Conservation (phyloP, 1,140 invertebrate species). For the Zaprionus capensis region DNA sequence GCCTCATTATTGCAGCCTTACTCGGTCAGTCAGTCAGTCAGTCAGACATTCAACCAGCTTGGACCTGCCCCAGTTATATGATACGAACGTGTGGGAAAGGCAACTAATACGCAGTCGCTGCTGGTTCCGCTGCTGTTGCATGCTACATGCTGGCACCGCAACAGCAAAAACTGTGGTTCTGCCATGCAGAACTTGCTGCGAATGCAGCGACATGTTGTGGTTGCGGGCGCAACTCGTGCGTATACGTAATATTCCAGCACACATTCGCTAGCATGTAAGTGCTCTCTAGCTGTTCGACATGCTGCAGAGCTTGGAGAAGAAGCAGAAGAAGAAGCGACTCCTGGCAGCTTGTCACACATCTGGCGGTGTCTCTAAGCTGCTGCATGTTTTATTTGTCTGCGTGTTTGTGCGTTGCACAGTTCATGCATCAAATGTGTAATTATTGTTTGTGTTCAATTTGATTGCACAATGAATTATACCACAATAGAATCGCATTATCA, state of each 20-base stretch:
- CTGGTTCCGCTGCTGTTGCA: neutral
- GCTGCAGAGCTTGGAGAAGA: constrained; percentile 4
- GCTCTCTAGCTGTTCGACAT: constrained; percentile 19
- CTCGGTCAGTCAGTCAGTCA: neutral
- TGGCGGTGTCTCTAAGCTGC: neutral
- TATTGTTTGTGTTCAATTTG: neutral
- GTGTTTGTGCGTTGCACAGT: neutral
- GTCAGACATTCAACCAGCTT: neutral
- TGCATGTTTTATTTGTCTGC: neutral
- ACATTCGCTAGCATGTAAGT: constrained; percentile 2
- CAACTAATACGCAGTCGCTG: constrained; percentile 4
- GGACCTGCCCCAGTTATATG: neutral
- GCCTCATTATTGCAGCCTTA: neutral
- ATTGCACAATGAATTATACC: neutral
- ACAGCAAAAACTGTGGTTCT: constrained; percentile 21
- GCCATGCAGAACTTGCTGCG: constrained; percentile 19
- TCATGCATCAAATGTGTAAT: neutral
- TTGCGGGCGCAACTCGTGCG: constrained; percentile 51
- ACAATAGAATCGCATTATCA: neutral
- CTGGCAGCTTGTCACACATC: neutral
- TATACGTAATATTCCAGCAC: constrained; percentile 65
- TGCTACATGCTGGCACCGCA: constrained; percentile 11
- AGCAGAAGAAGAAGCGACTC: neutral
- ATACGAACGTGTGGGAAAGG: neutral
- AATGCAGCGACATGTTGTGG: constrained; percentile 54